Base-by-base conservation (phyloP, 2,797 vertebrate species). In the Spondyliosoma cantharus region DNA sequence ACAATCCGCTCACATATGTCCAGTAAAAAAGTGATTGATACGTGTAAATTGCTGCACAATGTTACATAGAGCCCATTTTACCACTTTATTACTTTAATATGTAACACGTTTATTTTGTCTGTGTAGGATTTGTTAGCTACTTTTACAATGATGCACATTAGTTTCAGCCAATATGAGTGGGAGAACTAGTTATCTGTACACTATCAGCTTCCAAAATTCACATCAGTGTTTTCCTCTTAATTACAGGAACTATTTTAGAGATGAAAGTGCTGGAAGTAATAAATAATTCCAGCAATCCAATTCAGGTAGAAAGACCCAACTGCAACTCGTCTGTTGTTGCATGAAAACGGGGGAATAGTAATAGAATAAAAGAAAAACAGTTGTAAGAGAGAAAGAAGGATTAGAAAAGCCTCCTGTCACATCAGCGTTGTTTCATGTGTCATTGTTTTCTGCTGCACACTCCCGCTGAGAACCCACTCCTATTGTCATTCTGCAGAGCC, bases 401-500 rank as follows among this genome's bases (percentile, higher is more conserved):
- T 43, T 46, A 19, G 19, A 61, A 74, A 80, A 32, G 71, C 68
- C 57, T n/a, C 25, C 37, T 9, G 9, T 62, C 29, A 17, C 20
- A 49, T 64, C 32, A n/a, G 75, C 43, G 19, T 74, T 60, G 60
- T 74, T 81, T 70, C 76, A 50, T 71, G 73, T 85, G 71, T 70
- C 74, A 76, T 78, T 85, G 82, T 89, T 83, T 81, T 83, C 43
- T 59, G 72, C 54, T 53, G 71, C 58, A 54, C 16, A 42, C 71
- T 76, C 84, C 65, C 7, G 54, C 87, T 81, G 86, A 82, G 82
- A 87, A 66, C 74, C 84, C 76, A 69, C 80, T 78, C 68, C 32
- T 64, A 49, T 79, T 86, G 87, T 86, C 69, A 84, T 83, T 76
- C 82, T 67, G 64, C 76, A 63, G 71, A 87, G 86, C 78, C 71